Evolutionary conservation across 2,113 vertebrate genomes (phyloP), one percentile per base, ranked within the genome.

Genomic region (Paradoxurus hermaphroditus): DNA sequence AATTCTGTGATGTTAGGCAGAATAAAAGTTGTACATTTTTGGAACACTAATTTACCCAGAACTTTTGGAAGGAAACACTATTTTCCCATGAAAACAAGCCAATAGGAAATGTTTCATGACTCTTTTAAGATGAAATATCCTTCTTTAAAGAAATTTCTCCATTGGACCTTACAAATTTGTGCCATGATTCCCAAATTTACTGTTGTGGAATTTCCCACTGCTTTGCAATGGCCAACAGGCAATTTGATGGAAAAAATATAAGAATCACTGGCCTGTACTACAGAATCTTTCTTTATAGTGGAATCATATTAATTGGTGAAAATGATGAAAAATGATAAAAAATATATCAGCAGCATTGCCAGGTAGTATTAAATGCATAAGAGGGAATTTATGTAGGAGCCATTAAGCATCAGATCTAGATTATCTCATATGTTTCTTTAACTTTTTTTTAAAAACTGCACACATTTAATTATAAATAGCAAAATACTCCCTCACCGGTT

Each of bases 171-270:
- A 73, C 2, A 31, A 25, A 53, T 65, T 51, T 59, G 29, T 67
- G 11, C 36, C 29, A 56, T n/a, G n/a, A 10, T 8, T 13, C 0
- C 4, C 1, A 36, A 18, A n/a, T 23, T 5, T 4, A 10, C 5
- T 51, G 31, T 4, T 62, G 6, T 56, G 51, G 7, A 59, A 46
- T 49, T 83, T 49, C 4, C 7, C 34, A 81, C 15, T 73, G 13
- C 41, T 78, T 53, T 86, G 36, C 2, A n/a, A 59, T 75, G 5
- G 7, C 27, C 73, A 79, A 41, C n/a, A 62, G 13, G 10, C 4
- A 73, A 36, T 67, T 90, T 77, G 4, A 23, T 84, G 7, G 34
- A 86, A 72, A 79, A 90, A 96, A 51, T 65, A 8, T 8, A 70
- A 65, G 10, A 51, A 77, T 70, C 41, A 79, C 4, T 83, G 23